Conservation (phyloP, 2,113 vertebrate genomes). For the Otocyon megalotis region DNA sequence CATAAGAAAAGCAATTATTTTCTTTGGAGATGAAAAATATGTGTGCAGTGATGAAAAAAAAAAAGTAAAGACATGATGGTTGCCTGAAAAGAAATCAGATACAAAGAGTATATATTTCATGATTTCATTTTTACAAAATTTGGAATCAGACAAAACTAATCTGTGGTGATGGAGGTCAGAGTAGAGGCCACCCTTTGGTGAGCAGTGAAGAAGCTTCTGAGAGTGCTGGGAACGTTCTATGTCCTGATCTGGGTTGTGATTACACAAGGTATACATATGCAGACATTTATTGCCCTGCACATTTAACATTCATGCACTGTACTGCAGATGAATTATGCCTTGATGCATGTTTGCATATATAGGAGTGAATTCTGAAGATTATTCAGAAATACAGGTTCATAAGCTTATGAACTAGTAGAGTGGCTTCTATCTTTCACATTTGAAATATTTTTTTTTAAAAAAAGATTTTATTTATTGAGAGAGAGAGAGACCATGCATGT, state of each 20-base stretch:
- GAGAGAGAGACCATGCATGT: too few relatives aligned
- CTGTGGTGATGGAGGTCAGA: background rate
- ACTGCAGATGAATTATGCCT: background rate
- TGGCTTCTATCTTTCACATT: background rate
- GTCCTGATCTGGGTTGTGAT: background rate
- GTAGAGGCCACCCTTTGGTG: background rate
- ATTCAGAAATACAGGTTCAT: background rate
- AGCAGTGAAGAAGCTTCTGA: background rate
- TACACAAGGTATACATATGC: background rate
- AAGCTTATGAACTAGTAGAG: background rate
- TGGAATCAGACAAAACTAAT: background rate
- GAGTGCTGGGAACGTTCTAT: background rate
- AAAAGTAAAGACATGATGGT: background rate
- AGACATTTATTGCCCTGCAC: background rate
- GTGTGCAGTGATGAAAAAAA: background rate
- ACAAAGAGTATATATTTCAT: background rate
- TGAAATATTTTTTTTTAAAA: background rate
- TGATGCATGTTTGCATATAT: background rate
- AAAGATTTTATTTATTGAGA: too few relatives aligned
- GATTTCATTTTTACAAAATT: background rate
- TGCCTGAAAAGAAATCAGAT: background rate
- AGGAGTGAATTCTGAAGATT: background rate
- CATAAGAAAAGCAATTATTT: background rate
- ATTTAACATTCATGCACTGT: background rate
- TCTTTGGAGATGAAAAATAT: conserved; percentile 9